Evolutionary conservation across 2,888 invertebrate genomes (phyloP).

Genomic region (Apamea crenata): DNA sequence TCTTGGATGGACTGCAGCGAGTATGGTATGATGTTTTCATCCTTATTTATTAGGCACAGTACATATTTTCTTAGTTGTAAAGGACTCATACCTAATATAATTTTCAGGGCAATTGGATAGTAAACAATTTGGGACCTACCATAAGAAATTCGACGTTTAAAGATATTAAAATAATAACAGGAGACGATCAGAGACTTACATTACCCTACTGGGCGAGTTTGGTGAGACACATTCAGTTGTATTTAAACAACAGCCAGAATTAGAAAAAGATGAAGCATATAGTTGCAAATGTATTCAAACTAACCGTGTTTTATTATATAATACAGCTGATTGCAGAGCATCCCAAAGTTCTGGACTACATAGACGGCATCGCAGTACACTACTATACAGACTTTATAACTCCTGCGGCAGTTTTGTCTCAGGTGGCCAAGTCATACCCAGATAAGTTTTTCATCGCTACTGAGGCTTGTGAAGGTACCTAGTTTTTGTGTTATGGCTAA

Average conservation of each 20-base stretch:
- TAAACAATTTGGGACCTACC: constrained; percentile 93
- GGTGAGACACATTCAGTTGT: constrained; percentile 81
- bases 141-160: constrained; percentile 90
- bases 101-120: constrained; percentile 92
- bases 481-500: neutral
- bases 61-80: neutral
- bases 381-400: constrained; percentile 93
- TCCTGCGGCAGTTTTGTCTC: constrained; percentile 88
- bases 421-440: constrained; percentile 90
- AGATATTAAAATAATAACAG: constrained; percentile 92
- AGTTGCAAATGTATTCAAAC: neutral
- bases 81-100: constrained; percentile 6
- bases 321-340: constrained; percentile 80
- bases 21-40: constrained; percentile 79
- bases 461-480: constrained; percentile 93
- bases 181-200: constrained; percentile 94
- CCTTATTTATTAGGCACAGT: neutral
- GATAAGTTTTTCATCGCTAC: constrained; percentile 94
- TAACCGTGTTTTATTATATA: constrained; percentile 13
- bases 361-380: constrained; percentile 95
- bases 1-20: constrained; percentile 93
- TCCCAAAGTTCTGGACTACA: constrained; percentile 87
- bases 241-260: neutral
- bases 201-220: constrained; percentile 92
- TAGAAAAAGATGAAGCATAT: neutral